phyloP scores from a whole-genome alignment of 2,113 vertebrate genomes.

The Vombatus ursinus region DNA sequence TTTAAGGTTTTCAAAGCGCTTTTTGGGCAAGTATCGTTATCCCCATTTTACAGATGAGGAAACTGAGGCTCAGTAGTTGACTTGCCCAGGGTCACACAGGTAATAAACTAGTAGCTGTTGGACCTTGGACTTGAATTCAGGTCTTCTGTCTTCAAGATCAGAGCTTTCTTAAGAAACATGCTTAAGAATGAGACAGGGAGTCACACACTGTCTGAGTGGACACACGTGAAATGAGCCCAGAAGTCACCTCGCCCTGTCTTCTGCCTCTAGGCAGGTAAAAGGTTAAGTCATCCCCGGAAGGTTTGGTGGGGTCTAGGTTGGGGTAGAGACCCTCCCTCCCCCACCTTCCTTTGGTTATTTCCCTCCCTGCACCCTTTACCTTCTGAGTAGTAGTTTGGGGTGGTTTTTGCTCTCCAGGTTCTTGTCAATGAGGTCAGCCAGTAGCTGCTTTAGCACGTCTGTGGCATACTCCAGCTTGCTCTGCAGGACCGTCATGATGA shows the following conservation, averaged over 20 bases:
- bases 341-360: rapidly evolving
- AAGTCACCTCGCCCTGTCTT: rapidly evolving
- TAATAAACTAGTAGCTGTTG: neutral
- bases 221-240: no score
- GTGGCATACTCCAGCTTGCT: slow-evolving; percentile 98
- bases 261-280: neutral
- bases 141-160: neutral
- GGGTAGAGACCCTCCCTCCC: rapidly evolving
- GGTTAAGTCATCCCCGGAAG: neutral
- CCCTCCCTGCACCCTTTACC: slow-evolving; percentile 80
- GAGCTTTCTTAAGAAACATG: neutral
- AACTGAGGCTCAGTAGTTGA: neutral
- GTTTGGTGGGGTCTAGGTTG: neutral
- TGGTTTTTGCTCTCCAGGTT: slow-evolving; percentile 99
- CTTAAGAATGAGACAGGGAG: neutral
- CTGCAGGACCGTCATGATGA: slow-evolving; percentile 98
- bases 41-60: neutral
- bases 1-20: neutral
- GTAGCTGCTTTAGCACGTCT: slow-evolving; percentile 96
- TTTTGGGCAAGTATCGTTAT: neutral
- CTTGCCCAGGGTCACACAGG: neutral
- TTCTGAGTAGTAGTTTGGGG: slow-evolving; percentile 95
- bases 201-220: neutral
- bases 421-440: slow-evolving; percentile 98
- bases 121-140: neutral